A percentile compares a stretch with the other conserved stretches of the same genome.
Conservation (phyloP, 2,797 vertebrate genomes). For the Sebastes matsubarae region DNA sequence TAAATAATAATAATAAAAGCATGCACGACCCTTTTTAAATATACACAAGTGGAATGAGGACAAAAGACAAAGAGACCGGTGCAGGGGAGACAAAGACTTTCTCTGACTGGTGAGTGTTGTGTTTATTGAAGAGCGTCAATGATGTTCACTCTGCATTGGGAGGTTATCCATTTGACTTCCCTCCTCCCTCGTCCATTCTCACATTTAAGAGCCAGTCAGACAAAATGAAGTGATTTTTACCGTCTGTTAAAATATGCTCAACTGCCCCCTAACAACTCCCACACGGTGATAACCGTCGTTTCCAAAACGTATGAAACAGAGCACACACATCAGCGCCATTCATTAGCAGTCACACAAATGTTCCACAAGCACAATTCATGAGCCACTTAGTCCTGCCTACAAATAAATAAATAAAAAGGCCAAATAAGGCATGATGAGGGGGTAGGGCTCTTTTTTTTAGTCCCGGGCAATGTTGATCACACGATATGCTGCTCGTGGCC, state of each 20-base stretch:
- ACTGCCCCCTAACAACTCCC: conserved; percentile 42
- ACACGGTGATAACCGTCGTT: conserved; percentile 32
- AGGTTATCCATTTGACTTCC: conserved; percentile 46
- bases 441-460: conserved; percentile 40
- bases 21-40: neutral
- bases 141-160: conserved; percentile 59
- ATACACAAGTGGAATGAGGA: neutral
- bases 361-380: conserved; percentile 72
- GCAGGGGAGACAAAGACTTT: conserved; percentile 1
- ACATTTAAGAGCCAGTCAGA: conserved; percentile 43
- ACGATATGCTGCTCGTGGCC: conserved; percentile 75
- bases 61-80: conserved; percentile 3
- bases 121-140: conserved; percentile 54
- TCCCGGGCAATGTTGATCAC: conserved; percentile 66
- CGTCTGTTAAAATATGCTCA: conserved; percentile 44
- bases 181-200: conserved; percentile 21
- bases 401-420: conserved; percentile 46
- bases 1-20: neutral
- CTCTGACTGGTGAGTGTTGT: conserved; percentile 18
- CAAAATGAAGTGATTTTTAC: conserved; percentile 45
- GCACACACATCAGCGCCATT: conserved; percentile 31
- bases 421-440: conserved; percentile 66
- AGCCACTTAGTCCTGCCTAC: conserved; percentile 53
- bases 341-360: conserved; percentile 59
- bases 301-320: conserved; percentile 15